Evolutionary conservation across 2,797 vertebrate species (phyloP), one percentile per base, ranked within the genome.

Genomic region (Xyrichtys novacula): DNA sequence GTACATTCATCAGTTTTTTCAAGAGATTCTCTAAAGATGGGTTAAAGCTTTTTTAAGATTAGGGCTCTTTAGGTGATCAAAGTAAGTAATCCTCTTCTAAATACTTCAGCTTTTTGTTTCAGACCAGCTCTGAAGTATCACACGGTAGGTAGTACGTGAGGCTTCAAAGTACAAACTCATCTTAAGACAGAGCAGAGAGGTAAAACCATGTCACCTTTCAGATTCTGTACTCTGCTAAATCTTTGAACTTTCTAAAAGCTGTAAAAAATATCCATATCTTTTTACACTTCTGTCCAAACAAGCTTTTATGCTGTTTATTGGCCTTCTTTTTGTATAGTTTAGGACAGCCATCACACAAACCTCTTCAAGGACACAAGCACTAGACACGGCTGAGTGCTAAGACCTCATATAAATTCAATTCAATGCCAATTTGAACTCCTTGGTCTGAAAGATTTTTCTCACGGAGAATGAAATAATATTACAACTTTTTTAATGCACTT

Each of bases 31-130:
- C 39, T 48, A 44, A 69, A 80, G 38, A 66, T 64, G 23, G 50
- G 48, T 65, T 39, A 12, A 56, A 43, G 59, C 56, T 15, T 34
- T 52, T 32, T 55, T 44, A 46, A 77, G 59, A 57, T 75, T 31
- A 3, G 23, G 54, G 56, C 59, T 76, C 38, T 66, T 59, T 46
- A 65, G 44, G 34, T 81, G 74, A 85, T 85, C 71, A 70, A 60
- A 73, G 59, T 32, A 61, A 65, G 32, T 42, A 73, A 65, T 65
- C 56, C 73, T 25, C 3, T 16, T 50, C 50, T 55, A 38, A 72
- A 61, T 32, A 46, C 56, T 15, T 25, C 17, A 67, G 26, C 32
- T 57, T 31, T 62, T 76, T 39, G 26, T 67, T 72, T 62, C 40
- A 57, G 38, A 54, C 55, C 11, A 26, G 42, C 59, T 56, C 23